Evolutionary conservation across 2,113 vertebrate genomes (phyloP).

Genomic region (Neotoma lepida): DNA sequence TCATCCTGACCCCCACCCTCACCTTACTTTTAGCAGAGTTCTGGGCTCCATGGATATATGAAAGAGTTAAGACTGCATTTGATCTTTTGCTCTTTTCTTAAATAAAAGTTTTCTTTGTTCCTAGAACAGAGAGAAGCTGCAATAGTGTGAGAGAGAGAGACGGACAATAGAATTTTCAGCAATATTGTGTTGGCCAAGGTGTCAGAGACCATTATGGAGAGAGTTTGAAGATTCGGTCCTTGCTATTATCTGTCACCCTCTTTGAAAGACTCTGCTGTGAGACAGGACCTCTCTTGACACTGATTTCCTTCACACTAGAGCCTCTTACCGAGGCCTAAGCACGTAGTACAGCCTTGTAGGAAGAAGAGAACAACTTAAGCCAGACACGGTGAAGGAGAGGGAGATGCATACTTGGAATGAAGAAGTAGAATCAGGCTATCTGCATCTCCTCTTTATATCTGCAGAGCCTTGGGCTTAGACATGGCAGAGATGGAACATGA

Average conservation of each 20-base stretch:
- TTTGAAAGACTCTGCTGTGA: not conserved
- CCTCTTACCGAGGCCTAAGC: not conserved
- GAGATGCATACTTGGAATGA: not conserved
- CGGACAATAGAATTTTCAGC: slow-evolving; percentile 40
- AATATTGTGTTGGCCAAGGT: slow-evolving; percentile 13
- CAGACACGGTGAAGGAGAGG: not conserved
- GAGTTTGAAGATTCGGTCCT: not conserved
- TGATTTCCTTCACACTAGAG: not conserved
- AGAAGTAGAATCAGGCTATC: not conserved
- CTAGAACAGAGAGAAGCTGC: not conserved
- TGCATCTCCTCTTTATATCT: not conserved
- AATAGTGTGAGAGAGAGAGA: not conserved
- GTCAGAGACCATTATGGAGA: not conserved
- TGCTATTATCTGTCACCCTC: not conserved
- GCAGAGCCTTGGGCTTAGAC: not conserved
- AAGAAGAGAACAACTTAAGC: not conserved
- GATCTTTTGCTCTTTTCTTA: slow-evolving; percentile 27
- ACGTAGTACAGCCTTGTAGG: not conserved
- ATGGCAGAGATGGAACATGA: not conserved
- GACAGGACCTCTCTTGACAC: not conserved
- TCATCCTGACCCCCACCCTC: fast-evolving
- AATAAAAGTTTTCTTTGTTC: slow-evolving; percentile 65
- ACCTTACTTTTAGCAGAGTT: not conserved
- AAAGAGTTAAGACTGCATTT: slow-evolving; percentile 56
- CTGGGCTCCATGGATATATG: not conserved